These are phyloP conservation scores for Oscheius sp. DNA, from an alignment of 2,888 invertebrate genomes.

Conservation along the genomic window DNA sequence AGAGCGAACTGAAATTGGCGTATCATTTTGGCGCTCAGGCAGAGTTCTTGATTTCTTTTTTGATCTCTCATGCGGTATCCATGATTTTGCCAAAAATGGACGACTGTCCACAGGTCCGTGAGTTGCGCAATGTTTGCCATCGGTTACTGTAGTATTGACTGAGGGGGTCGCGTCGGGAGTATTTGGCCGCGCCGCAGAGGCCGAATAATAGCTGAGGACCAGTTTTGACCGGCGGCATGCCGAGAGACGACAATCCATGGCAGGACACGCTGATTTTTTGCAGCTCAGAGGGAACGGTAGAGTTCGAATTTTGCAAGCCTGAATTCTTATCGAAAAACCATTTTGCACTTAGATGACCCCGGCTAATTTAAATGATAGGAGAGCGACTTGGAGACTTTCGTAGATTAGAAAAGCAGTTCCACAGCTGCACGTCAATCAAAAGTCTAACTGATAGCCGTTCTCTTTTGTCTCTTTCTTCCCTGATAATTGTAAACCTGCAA, in stretches of 20 bases:
- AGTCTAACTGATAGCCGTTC: background rate
- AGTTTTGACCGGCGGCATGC: conserved; percentile 47
- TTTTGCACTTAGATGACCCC: conserved; percentile 25
- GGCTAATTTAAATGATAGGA: conserved; percentile 4
- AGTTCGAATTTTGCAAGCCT: background rate
- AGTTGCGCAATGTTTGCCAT: conserved; percentile 30
- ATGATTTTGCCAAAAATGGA: conserved; percentile 19
- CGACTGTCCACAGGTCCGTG: conserved; percentile 20
- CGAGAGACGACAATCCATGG: conserved; percentile 29
- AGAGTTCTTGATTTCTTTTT: too few relatives aligned
- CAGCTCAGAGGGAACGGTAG: background rate
- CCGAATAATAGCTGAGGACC: conserved; percentile 39
- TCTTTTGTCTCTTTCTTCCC: background rate
- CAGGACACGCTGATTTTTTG: conserved; percentile 27
- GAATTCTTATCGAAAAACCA: conserved; percentile 16
- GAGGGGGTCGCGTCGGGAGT: conserved; percentile 32
- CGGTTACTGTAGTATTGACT: conserved; percentile 33
- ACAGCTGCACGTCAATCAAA: background rate
- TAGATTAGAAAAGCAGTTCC: conserved; percentile 10
- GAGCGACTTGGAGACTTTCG: conserved; percentile 16
- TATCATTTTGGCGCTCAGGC: too few relatives aligned
- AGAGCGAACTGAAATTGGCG: conserved; percentile 4
- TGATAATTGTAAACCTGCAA: background rate
- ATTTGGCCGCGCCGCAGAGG: conserved; percentile 25
- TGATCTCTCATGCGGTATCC: too few relatives aligned